Conservation (phyloP, 2,113 vertebrate genomes). For the Bujurquina vittata region DNA sequence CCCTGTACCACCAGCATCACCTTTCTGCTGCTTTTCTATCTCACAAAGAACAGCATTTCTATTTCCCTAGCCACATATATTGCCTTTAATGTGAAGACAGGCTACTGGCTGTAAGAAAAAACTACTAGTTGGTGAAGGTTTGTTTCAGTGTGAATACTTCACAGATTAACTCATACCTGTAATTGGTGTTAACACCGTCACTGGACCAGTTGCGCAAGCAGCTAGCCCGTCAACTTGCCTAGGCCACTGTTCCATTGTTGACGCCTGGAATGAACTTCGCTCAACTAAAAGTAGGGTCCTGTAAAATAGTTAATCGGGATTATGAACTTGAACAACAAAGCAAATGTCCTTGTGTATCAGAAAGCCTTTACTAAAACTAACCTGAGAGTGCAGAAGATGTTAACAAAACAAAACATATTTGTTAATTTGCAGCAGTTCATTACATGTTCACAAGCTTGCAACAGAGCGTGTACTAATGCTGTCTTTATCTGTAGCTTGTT, state of each 20-base stretch:
- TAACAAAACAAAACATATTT: background rate
- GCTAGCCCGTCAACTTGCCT: background rate
- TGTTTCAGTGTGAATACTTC: background rate
- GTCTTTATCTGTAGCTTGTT: conserved; percentile 10
- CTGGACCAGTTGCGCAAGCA: background rate
- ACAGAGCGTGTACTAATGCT: background rate
- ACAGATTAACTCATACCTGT: background rate
- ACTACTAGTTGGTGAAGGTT: background rate
- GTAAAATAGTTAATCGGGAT: background rate
- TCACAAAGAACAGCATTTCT: background rate
- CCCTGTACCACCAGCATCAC: background rate
- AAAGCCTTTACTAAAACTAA: background rate
- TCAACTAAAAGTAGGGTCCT: too few relatives aligned
- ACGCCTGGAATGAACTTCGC: background rate
- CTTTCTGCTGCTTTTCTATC: background rate
- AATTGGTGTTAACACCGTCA: background rate
- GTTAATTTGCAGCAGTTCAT: background rate
- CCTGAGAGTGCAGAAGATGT: background rate
- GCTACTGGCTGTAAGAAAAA: background rate
- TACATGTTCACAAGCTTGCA: background rate
- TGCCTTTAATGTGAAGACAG: background rate
- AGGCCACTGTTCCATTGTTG: background rate
- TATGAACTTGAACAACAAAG: background rate
- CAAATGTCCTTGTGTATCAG: background rate
- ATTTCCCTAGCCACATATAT: background rate